Evolutionary conservation across 2,113 vertebrate species (phyloP).

Genomic region (Odobenus rosmarus): DNA sequence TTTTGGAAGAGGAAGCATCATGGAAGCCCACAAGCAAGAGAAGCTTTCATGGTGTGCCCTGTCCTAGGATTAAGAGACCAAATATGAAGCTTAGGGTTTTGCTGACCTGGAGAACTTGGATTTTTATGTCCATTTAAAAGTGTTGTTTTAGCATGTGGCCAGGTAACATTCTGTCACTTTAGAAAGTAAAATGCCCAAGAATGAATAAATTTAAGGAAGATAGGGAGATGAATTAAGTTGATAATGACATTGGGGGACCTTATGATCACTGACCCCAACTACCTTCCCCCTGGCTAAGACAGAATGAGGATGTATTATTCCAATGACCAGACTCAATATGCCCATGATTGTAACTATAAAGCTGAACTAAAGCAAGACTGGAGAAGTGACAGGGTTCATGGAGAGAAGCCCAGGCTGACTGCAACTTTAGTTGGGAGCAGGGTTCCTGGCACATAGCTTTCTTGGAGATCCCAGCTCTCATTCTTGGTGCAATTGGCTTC

Average conservation of each 20-base stretch:
- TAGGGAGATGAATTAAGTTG: background rate
- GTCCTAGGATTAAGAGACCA: background rate
- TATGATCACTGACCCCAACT: background rate
- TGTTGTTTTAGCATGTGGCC: slow-evolving; percentile 49
- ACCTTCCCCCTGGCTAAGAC: background rate
- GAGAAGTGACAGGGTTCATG: background rate
- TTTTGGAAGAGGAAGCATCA: slow-evolving; percentile 15
- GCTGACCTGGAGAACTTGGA: background rate
- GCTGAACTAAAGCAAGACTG: background rate
- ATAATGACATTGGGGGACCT: background rate
- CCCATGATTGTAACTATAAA: background rate
- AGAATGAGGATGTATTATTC: background rate
- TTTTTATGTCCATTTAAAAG: slow-evolving; percentile 28
- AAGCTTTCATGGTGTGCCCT: background rate
- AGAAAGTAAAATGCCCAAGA: slow-evolving; percentile 22
- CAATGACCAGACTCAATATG: background rate
- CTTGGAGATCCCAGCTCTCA: slow-evolving; percentile 32
- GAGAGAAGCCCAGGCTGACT: slow-evolving; percentile 26
- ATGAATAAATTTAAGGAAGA: background rate
- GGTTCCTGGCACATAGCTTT: background rate
- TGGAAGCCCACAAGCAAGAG: background rate
- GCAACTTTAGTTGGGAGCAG: background rate
- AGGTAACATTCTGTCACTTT: slow-evolving; percentile 18
- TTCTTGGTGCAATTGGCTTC: slow-evolving; percentile 64
- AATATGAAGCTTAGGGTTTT: slow-evolving; percentile 30